Base-by-base conservation (phyloP, 2,797 vertebrate genomes). In the Pipistrellus kuhlii region DNA sequence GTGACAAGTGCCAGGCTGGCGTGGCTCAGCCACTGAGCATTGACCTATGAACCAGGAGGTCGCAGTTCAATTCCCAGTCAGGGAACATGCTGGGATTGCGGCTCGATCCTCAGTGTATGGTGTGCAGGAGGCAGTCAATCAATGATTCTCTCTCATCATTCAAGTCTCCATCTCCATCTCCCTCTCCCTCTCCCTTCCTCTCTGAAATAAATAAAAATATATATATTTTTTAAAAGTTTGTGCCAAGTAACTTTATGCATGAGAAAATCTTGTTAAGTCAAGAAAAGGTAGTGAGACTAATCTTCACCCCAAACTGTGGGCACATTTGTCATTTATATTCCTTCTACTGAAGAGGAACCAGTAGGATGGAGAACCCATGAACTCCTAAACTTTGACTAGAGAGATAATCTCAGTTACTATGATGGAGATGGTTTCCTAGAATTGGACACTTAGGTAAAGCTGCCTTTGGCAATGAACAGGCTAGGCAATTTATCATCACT, bases 271-370 rank as follows among this genome's bases (percentile, higher is more conserved):
- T 48, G 23, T 38, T 27, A 88, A 66, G 32, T 48, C 41, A 77
- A 46, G 68, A 82, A 88, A 95, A 94, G 62, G 81, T n/a, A 48
- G 82, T 20, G 46, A 88, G 38, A 69, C 20, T 46, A 15, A 62
- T 30, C 20, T 17, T 3, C 1, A 38, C 10, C 5, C 17, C 20
- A 10, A 77, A 62, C 27, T 62, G 27, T 71, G 20, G 62, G 44
- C 30, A 88, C 18, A 68, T 69, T 6, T 84, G 6, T 80, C 48
- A 81, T 71, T 88, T 68, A 71, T 32, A 87, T 62, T 3, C 6
- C 1, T 82, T 38, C 55, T 59, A 46, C 4, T 32, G 38, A 88
- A 32, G 38, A 53, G 15, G 23, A 77, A 46, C 44, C 27, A 23
- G 48, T n/a, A 59, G 41, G 69, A 81, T 72, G 46, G 30, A 93